A percentile compares a stretch with the other conserved stretches of the same genome.
Conservation (phyloP, 2,888 invertebrate genomes). For the Kryphioiulus occultus region DNA sequence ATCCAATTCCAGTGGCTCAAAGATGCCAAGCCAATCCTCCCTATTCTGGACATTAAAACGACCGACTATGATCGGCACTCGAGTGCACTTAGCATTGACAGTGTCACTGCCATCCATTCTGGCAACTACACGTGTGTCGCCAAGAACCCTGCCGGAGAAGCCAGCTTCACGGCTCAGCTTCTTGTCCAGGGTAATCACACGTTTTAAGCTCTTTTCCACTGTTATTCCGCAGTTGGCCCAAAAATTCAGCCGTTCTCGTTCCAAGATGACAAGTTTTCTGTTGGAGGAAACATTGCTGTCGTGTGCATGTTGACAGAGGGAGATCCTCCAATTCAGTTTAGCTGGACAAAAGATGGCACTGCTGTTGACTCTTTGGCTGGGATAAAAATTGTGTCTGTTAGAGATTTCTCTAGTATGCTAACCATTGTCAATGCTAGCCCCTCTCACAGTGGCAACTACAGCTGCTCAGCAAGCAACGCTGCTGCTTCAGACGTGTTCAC, state of each 20-base stretch:
- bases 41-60: conserved; percentile 55
- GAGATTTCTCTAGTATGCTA: conserved; percentile 78
- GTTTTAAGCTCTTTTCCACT: not conserved
- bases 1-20: conserved; percentile 82
- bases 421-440: conserved; percentile 79
- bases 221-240: conserved; percentile 71
- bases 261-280: conserved; percentile 59
- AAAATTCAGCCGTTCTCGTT: conserved; percentile 69
- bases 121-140: conserved; percentile 81
- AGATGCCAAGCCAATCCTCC: conserved; percentile 73
- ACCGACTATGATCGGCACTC: conserved; percentile 70
- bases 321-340: conserved; percentile 79
- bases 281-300: conserved; percentile 81
- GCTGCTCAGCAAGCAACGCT: conserved; percentile 79
- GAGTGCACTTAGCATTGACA: conserved; percentile 79
- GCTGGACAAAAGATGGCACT: conserved; percentile 84
- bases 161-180: conserved; percentile 79
- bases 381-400: conserved; percentile 56
- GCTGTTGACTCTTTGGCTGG: conserved; percentile 62
- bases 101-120: conserved; percentile 76
- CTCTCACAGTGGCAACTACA: conserved; percentile 78
- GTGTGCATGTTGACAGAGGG: conserved; percentile 82
- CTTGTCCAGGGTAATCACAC: conserved; percentile 80
- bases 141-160: conserved; percentile 79
- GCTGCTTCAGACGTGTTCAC: conserved; percentile 81